A percentile compares a stretch with the other conserved stretches of the same genome.
Conservation (phyloP, 2,888 invertebrate genomes). For the Polylopha cassiicola region DNA sequence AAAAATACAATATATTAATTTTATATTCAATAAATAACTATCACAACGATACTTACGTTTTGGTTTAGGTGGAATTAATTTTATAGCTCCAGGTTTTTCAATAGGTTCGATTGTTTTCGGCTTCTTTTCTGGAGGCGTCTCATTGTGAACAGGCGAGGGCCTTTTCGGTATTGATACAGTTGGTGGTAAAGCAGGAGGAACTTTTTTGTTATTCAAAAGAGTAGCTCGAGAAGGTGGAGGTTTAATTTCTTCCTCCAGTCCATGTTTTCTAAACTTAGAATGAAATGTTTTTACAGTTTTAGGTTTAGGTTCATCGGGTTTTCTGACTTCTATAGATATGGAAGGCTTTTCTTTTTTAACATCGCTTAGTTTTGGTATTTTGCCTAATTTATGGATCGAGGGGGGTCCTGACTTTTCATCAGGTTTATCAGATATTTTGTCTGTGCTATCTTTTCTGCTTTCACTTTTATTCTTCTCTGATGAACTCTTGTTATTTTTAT, state of each 20-base stretch:
- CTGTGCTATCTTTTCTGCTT: constrained; percentile 37
- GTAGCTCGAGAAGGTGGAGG: constrained; percentile 88
- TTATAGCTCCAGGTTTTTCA: constrained; percentile 88
- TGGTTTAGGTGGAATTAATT: constrained; percentile 91
- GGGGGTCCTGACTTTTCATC: constrained; percentile 81
- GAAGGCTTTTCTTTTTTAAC: constrained; percentile 82
- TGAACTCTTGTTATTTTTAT: constrained; percentile 39
- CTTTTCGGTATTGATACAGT: constrained; percentile 64
- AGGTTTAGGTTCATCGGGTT: constrained; percentile 83
- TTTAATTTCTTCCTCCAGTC: constrained; percentile 90
- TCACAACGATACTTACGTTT: constrained; percentile 87
- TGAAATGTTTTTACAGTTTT: constrained; percentile 95
- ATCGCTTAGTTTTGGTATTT: constrained; percentile 85
- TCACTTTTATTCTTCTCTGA: constrained; percentile 42
- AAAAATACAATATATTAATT: constrained; percentile 64
- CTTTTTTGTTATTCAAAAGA: constrained; percentile 77
- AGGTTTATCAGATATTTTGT: constrained; percentile 78
- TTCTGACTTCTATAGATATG: constrained; percentile 88
- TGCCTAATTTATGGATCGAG: constrained; percentile 84
- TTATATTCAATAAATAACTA: constrained; percentile 27
- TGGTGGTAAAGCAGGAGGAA: constrained; percentile 66
- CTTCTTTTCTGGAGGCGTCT: constrained; percentile 86
- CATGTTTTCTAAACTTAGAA: constrained; percentile 94
- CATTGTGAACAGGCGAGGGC: constrained; percentile 68
- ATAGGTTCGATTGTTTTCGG: constrained; percentile 79